Conservation (phyloP, 2,113 vertebrate genomes). For the Myrmecobius fasciatus region DNA sequence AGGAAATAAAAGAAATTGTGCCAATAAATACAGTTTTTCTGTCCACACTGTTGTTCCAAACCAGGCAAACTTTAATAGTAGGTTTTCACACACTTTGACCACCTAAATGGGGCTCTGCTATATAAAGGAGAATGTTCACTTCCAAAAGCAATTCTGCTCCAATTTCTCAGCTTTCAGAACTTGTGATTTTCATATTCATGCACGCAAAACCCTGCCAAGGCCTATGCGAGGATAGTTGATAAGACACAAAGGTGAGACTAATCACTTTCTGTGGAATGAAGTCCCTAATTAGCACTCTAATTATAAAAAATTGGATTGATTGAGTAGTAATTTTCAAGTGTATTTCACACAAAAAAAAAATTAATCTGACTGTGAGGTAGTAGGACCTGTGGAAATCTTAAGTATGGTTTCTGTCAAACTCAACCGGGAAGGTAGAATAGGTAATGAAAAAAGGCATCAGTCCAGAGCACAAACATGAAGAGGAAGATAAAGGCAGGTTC, state of each 20-base stretch:
- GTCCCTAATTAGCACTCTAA: slow-evolving; percentile 54
- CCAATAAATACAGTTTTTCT: neutral
- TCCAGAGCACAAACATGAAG: slow-evolving; percentile 14
- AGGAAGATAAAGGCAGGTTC: slow-evolving; percentile 57
- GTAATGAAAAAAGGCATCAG: slow-evolving; percentile 43
- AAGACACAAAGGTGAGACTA: neutral
- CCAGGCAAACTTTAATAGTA: neutral
- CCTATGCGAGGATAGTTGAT: neutral
- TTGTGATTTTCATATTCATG: slow-evolving; percentile 30
- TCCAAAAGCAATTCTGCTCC: neutral
- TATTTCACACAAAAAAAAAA: neutral
- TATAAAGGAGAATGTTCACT: neutral
- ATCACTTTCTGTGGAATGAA: neutral
- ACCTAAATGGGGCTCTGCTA: neutral
- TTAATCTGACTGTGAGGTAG: neutral
- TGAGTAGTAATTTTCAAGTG: slow-evolving; percentile 21
- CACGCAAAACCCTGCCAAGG: neutral
- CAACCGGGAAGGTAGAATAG: slow-evolving; percentile 32
- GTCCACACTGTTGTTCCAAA: neutral
- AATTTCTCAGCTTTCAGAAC: slow-evolving; percentile 11
- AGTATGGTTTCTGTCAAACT: slow-evolving; percentile 42
- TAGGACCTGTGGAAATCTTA: neutral
- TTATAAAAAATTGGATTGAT: slow-evolving; percentile 9
- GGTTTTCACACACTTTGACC: neutral
- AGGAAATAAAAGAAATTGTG: neutral